Evolutionary conservation across 2,797 vertebrate genomes (phyloP).

Genomic region (Phrynocephalus vlangalii): DNA sequence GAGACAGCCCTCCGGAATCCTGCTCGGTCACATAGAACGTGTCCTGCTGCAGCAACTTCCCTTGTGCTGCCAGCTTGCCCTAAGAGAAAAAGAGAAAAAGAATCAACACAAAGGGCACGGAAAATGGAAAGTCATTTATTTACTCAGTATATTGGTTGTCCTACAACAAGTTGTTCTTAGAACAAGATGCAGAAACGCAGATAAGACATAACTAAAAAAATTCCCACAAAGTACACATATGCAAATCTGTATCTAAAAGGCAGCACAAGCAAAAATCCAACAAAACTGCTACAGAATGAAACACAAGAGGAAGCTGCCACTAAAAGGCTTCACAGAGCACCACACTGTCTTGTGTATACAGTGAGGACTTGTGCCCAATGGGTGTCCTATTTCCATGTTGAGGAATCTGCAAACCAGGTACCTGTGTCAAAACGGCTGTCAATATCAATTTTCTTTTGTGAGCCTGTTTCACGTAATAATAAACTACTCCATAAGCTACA

Average conservation of each 20-base stretch:
- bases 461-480: not conserved
- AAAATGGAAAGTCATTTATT: not conserved
- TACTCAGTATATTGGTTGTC: not conserved
- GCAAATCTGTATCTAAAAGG: not conserved
- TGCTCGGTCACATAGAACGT: constrained; percentile 96
- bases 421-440: not conserved
- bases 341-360: too few relatives aligned
- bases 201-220: not conserved
- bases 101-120: constrained; percentile 12
- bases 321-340: not conserved
- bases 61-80: constrained; percentile 96
- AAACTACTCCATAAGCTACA: not conserved
- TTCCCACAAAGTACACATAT: not conserved
- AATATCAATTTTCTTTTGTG: not conserved
- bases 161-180: not conserved
- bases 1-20: constrained; percentile 90
- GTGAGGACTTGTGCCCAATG: not conserved
- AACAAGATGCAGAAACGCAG: not conserved
- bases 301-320: not conserved
- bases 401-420: not conserved
- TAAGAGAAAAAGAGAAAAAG: constrained; percentile 59
- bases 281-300: not conserved
- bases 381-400: not conserved
- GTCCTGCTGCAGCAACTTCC: constrained; percentile 97
- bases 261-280: not conserved